Evolutionary conservation across 2,797 vertebrate genomes (phyloP), one percentile per base, ranked within the genome.

Genomic region (Pseudochirops cupreus): DNA sequence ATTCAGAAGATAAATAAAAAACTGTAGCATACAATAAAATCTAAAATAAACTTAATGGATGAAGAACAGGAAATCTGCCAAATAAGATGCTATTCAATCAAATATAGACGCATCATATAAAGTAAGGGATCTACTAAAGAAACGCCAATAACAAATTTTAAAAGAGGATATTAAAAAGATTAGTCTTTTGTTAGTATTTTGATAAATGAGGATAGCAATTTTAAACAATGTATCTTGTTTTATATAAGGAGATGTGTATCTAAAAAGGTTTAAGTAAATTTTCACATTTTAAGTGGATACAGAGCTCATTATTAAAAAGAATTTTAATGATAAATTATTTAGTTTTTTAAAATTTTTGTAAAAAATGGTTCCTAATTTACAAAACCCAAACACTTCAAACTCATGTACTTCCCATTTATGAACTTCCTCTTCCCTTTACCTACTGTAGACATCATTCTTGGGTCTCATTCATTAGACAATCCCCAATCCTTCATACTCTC

Each of bases 1-100:
- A 94, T 55, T 59, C 31, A 74, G n/a, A 95, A 93, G 67, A 95
- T 93, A 95, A 96, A 53, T 6, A 33, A 96, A 95, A 13, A 93
- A 91, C 56, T 53, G 26, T 94, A 95, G 46, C 58, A 0, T 91
- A 94, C n/a, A 54, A 53, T 57, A 94, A 94, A 93, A 50, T 59
- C n/a, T 92, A 39, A 93, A 96, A 92, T 92, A 94, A 95, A 96
- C 54, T 62, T 46, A 91, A 0, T 53, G 28, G 58, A 94, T 0
- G 9, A 67, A 90, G 16, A 62, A 92, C 0, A 96, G 33, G 94
- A 90, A 92, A 93, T 92, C 31, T 67, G 94, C 50, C 56, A 12
- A 24, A 94, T 50, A 94, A 74, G 9, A 21, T 87, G 67, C n/a
- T 74, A 91, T 52, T 92, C 58, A 87, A 55, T 11, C 74, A 62